Base-by-base conservation (phyloP, 2,888 invertebrate genomes). In the Neria commutata region DNA sequence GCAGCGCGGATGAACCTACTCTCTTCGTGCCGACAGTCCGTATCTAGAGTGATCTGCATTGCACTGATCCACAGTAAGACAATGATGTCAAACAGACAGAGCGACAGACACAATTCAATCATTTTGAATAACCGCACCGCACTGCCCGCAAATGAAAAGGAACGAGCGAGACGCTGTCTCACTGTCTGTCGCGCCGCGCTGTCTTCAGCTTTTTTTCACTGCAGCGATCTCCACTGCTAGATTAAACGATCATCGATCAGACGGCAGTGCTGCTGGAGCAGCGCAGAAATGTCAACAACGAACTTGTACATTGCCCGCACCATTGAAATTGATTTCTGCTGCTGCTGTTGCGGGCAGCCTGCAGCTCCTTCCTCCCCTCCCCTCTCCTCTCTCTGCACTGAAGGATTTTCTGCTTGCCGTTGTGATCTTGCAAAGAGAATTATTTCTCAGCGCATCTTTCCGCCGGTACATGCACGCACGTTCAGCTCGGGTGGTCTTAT, bases 101-200 rank as follows among this genome's bases (percentile, higher is more conserved):
- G 48, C 53, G 73, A 65, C 65, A 66, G 75, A 75, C 75, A 75
- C 75, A 75, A 76, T 75, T 75, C 75, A 75, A 75, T 76, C 75
- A 75, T 74, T 75, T 72, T 64, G 69, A 50, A 37, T 21, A 48
- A 16, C 19, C 34, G 50, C 47, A 46, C 14, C 21, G 51, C 21
- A 37, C 37, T 37, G n/a, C 42, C 21, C 19, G n/a, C 37, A 37
- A 14, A 37, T 14, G 14, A 29, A 29, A 37, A 37, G n/a, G n/a
- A 37, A 37, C 29, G 6, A 29, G 5, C 5, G 6, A 29, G 11
- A 8, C 5, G 5, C 5, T 29, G 11, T 29, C 5, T 29, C 5
- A 8, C 6, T 29, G 29, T 29, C 29, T 29, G 29, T 29, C 29
- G 29, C 29, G 29, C 5, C 5, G 5, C 6, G 4, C 37, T 37